These are phyloP conservation scores for Labia minor DNA, from an alignment of 2,888 invertebrate species.

Conservation along the genomic window DNA sequence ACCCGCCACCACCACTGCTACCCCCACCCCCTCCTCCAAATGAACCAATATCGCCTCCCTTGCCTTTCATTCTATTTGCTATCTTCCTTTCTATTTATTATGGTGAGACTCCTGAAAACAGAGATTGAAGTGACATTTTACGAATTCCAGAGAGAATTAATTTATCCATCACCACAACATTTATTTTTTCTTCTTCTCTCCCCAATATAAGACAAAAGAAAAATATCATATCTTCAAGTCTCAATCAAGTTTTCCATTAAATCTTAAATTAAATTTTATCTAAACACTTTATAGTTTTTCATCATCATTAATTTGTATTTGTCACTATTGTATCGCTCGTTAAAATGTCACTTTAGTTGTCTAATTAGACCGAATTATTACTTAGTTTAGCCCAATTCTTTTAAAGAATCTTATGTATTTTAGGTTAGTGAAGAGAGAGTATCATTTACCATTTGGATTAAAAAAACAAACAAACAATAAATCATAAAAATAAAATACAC, in stretches of 20 bases:
- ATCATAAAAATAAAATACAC: no score
- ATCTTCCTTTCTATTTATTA: background rate
- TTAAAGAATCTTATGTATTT: no score
- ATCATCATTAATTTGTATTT: no score
- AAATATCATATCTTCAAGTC: background rate
- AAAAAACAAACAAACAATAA: no score
- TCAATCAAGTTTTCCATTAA: background rate
- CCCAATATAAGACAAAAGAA: slow-evolving; percentile 29
- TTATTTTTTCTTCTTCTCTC: slow-evolving; percentile 30
- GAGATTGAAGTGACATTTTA: no score
- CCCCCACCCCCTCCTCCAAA: background rate
- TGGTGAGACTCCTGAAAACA: no score
- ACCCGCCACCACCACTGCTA: background rate
- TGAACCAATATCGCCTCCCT: background rate
- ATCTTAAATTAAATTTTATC: background rate
- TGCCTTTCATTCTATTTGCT: background rate
- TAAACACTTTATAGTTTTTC: slow-evolving; percentile 14
- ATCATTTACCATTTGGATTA: no score
- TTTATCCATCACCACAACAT: slow-evolving; percentile 31
- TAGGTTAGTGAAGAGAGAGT: no score
- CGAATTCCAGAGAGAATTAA: slow-evolving; percentile 28
- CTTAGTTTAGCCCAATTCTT: no score
- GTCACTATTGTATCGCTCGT: no score
- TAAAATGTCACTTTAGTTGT: no score
- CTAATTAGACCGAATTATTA: no score